Percentiles rank a stretch among this genome's conserved stretches.
phyloP scores from a whole-genome alignment of 2,888 invertebrate species.

The Hyposoter dolosus region DNA sequence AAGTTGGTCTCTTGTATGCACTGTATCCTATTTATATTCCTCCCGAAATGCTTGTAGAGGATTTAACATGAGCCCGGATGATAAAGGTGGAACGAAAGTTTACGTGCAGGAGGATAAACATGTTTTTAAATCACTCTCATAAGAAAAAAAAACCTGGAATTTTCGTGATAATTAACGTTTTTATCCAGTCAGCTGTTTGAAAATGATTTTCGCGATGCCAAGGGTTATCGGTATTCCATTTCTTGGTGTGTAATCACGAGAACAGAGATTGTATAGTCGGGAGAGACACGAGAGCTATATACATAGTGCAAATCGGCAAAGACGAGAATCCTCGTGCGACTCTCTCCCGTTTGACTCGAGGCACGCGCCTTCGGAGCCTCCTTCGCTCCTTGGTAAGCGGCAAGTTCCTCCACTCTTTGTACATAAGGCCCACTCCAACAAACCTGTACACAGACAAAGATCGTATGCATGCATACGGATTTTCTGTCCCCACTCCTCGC shows the following conservation, averaged over 20 bases:
- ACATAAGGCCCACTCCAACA: conserved; percentile 60
- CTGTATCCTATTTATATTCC: conserved; percentile 58
- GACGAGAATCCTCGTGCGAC: conserved; percentile 63
- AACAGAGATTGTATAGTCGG: conserved; percentile 12
- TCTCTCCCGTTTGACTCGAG: conserved; percentile 77
- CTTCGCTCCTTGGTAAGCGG: conserved; percentile 70
- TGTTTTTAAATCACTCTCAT: neutral
- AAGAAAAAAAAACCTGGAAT: conserved; percentile 40
- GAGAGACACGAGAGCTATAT: conserved; percentile 11
- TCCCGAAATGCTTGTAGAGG: conserved; percentile 44
- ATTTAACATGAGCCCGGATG: conserved; percentile 39
- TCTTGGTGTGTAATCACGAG: conserved; percentile 37
- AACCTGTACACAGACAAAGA: conserved; percentile 27
- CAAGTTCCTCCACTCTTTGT: conserved; percentile 69
- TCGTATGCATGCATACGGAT: conserved; percentile 18
- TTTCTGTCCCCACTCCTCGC: conserved; percentile 59
- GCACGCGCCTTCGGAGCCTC: conserved; percentile 80
- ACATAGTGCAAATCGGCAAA: conserved; percentile 50
- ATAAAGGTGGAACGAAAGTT: conserved; percentile 21
- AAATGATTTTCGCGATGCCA: conserved; percentile 28
- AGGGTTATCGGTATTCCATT: conserved; percentile 44
- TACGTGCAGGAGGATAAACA: conserved; percentile 23
- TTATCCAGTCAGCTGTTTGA: conserved; percentile 69
- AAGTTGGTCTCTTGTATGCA: conserved; percentile 28
- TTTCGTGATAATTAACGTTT: neutral